Conservation (phyloP, 2,888 invertebrate genomes). For the Hyposoter dolosus region DNA sequence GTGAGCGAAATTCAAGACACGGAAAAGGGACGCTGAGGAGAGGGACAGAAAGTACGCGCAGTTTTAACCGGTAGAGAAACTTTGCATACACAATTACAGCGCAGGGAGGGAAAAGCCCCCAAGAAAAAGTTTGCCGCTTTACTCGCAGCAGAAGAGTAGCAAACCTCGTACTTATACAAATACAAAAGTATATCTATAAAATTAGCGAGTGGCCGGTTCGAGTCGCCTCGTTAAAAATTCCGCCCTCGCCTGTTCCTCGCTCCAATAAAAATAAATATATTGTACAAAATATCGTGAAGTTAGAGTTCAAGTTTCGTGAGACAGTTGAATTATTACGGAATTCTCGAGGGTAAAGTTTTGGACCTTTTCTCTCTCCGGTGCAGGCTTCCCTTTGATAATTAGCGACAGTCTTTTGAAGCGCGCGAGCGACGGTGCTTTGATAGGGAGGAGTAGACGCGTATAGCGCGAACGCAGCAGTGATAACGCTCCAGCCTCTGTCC, state of each 20-base stretch:
- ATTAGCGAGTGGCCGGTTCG: constrained; percentile 40
- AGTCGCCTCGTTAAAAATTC: constrained; percentile 70
- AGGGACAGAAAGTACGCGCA: constrained; percentile 5
- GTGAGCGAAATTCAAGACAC: not conserved
- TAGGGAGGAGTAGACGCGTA: not conserved
- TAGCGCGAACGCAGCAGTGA: not conserved
- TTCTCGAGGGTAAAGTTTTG: not conserved
- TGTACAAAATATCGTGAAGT: not conserved
- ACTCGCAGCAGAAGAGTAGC: constrained; percentile 53
- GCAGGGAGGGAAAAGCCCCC: constrained; percentile 34
- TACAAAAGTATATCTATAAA: constrained; percentile 33
- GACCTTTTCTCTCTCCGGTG: not conserved
- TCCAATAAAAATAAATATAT: not conserved
- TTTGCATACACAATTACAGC: constrained; percentile 62
- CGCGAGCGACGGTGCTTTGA: not conserved
- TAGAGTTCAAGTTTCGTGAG: not conserved
- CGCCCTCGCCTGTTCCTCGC: constrained; percentile 58
- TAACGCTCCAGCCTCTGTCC: not conserved
- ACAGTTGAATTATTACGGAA: not conserved
- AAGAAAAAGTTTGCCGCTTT: constrained; percentile 52
- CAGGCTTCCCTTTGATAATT: not conserved
- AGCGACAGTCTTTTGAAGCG: not conserved
- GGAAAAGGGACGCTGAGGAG: not conserved
- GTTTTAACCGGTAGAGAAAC: constrained; percentile 42
- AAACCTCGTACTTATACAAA: constrained; percentile 25